Evolutionary conservation across 2,888 invertebrate genomes (phyloP).

Genomic region (Tetheella fluctuosa): DNA sequence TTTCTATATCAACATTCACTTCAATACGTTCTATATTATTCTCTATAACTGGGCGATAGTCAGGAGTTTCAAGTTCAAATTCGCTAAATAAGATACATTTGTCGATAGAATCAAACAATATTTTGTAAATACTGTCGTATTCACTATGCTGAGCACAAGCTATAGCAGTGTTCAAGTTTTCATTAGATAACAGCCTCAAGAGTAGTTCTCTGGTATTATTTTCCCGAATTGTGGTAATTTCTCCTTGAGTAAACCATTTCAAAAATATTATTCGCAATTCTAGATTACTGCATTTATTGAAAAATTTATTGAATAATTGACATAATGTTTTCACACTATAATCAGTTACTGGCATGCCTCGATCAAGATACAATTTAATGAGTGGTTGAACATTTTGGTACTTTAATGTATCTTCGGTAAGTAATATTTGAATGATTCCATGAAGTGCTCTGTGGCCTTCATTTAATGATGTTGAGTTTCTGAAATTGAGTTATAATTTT

Average conservation of each 20-base stretch:
- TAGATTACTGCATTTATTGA: constrained; percentile 59
- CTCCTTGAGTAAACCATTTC: constrained; percentile 59
- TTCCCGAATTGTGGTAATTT: constrained; percentile 40
- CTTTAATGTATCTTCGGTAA: constrained; percentile 53
- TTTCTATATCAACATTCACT: constrained; percentile 44
- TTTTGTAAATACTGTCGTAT: constrained; percentile 44
- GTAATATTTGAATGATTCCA: constrained; percentile 57
- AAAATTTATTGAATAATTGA: constrained; percentile 46
- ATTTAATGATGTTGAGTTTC: constrained; percentile 58
- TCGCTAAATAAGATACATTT: constrained; percentile 66
- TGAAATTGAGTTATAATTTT: constrained; percentile 46
- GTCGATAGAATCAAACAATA: constrained; percentile 60
- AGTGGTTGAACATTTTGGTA: constrained; percentile 59
- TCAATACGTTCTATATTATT: constrained; percentile 36
- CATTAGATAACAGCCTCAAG: constrained; percentile 58
- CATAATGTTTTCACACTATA: constrained; percentile 59
- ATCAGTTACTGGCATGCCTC: constrained; percentile 67
- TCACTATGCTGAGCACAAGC: constrained; percentile 17
- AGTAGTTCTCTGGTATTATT: constrained; percentile 49
- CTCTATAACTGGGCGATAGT: constrained; percentile 13
- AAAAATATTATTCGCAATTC: constrained; percentile 57
- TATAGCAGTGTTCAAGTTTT: constrained; percentile 50
- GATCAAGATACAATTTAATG: constrained; percentile 69
- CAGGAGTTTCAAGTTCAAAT: constrained; percentile 56
- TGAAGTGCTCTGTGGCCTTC: constrained; percentile 60